Base-by-base conservation (phyloP, 2,888 invertebrate species). In the Halictus quadricinctus region DNA sequence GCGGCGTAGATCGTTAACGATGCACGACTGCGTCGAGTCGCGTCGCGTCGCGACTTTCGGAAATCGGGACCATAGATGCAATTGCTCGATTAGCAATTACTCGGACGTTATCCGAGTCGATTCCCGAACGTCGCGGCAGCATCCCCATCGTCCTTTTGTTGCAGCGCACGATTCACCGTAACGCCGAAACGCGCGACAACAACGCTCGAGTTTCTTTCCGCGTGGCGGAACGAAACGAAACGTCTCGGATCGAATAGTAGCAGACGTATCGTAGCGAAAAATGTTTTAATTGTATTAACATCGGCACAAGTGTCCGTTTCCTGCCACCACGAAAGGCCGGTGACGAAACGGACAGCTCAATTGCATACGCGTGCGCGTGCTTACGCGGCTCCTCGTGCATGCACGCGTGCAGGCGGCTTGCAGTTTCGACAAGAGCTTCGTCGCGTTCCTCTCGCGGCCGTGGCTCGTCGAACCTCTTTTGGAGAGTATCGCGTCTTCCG, bases 281-380 rank as follows among this genome's bases (percentile, higher is more conserved):
- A 70, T 43, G 12, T 70, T 70, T 70, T 87, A 88, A 91, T 90
- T 79, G 82, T 60, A 88, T 81, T 86, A 89, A 86, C 84, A 81
- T 76, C 82, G 72, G 81, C 90, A 89, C 91, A 93, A 93, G 92
- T 91, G 90, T 89, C 77, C 83, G 90, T 89, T 93, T 93, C 92
- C 92, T 92, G 93, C 83, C 88, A 72, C 58, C 36, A 85, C 88
- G 85, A 70, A 43, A 70, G 43, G 82, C n/a, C 82, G 46, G 74
- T 80, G 76, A 79, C 79, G 81, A 85, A 79, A 64, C 64, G 64
- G 64, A 48, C 72, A 60, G 76, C 77, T 54, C 83, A 73, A 76
- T 72, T 60, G 77, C 83, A 72, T 60, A 85, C 81, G 83, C 84
- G 81, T 88, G 87, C 84, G 70, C 86, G 82, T 70, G 83, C 79